A percentile compares a stretch with the other conserved stretches of the same genome.
These are phyloP conservation scores for Pelochelys cantorii DNA, from an alignment of 2,797 vertebrate genomes.

Conservation along the genomic window DNA sequence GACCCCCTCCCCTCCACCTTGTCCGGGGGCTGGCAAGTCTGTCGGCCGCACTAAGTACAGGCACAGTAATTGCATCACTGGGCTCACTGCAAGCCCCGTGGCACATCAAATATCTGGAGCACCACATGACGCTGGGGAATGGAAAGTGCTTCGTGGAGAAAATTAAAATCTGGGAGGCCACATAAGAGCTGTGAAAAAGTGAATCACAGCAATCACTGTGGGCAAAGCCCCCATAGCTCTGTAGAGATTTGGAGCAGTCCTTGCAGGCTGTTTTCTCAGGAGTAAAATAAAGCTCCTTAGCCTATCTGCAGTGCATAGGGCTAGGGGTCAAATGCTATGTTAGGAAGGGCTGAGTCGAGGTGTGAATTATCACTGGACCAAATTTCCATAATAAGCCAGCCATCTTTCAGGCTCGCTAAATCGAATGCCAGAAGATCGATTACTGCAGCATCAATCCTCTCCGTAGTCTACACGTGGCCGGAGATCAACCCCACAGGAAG, in stretches of 20 bases:
- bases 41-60: not conserved
- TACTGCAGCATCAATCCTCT: no score
- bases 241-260: not conserved
- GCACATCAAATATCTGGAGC: not conserved
- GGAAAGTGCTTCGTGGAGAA: not conserved
- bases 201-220: not conserved
- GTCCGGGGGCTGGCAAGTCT: no score
- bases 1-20: no score
- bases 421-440: no score
- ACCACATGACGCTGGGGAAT: not conserved
- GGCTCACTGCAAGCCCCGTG: not conserved
- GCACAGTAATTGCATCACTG: not conserved
- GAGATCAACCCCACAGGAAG: no score
- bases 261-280: not conserved
- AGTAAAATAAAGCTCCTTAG: not conserved
- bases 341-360: no score
- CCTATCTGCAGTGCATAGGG: not conserved
- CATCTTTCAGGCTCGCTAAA: no score
- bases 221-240: not conserved
- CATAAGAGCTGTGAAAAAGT: not conserved
- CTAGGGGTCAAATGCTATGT: not conserved
- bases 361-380: no score
- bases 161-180: not conserved
- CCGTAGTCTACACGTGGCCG: no score
- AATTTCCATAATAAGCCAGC: no score